Base-by-base conservation (phyloP, 2,797 vertebrate genomes). In the Oreochromis mossambicus region DNA sequence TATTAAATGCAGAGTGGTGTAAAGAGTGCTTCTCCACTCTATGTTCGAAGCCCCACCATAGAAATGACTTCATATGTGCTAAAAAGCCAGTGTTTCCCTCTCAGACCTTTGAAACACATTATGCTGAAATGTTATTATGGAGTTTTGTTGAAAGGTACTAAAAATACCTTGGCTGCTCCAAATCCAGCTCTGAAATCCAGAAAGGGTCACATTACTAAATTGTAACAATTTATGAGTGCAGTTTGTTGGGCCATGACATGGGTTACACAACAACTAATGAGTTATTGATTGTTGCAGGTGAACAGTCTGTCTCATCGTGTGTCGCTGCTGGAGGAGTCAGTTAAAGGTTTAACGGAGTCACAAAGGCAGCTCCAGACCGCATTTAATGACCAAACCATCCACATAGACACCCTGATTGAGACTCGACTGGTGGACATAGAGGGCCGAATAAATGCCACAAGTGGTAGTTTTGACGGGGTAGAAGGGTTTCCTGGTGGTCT, bases 271-370 rank as follows among this genome's bases (percentile, higher is more conserved):
- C 43, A 75, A 50, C 43, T 79, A 79, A 61, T 58, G 56, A 19
- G 13, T 43, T 52, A 36, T 68, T 58, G 14, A 58, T 51, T 48
- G 36, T 77, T 92, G 76, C 93, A 96, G 94, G 93, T 96, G 21
- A 95, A 92, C 92, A 96, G 97, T 86, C 94, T 99, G 89, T 96
- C 95, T 0, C 95, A 97, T 78, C 97, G 97, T 3, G 92, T 99
- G 90, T 95, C 98, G 87, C 96, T 96, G 84, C 94, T 99, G 2
- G 98, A 99, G 92, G 97, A 97, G 54, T 97, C 97, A 0, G 95
- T 99, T 3, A 97, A 97, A 91, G 95, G 95, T 24, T 89, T 99
- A 89, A 97, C 97, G 0, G 97, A 98, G 89, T 97, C 98, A 43
- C 98, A 98, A 78, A 95, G 96, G 50, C 96, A 97, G 85, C 92